Evolutionary conservation across 1,140 invertebrate species (phyloP).

Genomic region (Zaprionus tsacasi): DNA sequence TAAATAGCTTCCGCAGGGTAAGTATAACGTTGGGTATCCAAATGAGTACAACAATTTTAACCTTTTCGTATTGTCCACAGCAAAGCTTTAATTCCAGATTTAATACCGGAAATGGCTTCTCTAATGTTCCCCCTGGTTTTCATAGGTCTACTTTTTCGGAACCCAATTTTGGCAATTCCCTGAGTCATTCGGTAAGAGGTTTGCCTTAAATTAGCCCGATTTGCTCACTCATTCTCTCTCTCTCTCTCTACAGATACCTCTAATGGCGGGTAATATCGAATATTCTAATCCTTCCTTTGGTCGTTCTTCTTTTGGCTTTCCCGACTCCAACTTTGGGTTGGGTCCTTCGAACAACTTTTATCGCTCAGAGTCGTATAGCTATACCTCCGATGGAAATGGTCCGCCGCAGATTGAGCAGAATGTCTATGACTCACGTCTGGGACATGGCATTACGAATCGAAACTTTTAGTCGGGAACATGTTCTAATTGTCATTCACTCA

Average conservation of each 20-base stretch:
- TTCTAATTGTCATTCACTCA: background rate
- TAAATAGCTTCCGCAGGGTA: background rate
- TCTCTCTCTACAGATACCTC: slow-evolving; percentile 1
- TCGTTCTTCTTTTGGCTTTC: background rate
- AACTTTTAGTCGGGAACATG: slow-evolving; percentile 41
- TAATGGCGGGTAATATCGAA: background rate
- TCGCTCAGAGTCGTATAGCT: slow-evolving; percentile 62
- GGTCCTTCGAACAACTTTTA: slow-evolving; percentile 43
- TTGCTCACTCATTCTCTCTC: background rate
- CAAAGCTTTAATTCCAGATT: background rate
- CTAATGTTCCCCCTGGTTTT: background rate
- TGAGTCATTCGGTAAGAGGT: slow-evolving; percentile 14
- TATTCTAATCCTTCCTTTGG: background rate
- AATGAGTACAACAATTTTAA: background rate
- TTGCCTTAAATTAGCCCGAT: background rate
- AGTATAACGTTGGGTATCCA: background rate
- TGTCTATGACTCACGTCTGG: slow-evolving; percentile 58
- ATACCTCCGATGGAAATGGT: slow-evolving; percentile 51
- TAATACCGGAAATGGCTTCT: background rate
- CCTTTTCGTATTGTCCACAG: background rate
- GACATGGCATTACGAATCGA: slow-evolving; percentile 18
- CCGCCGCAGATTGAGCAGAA: slow-evolving; percentile 45
- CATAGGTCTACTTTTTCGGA: background rate
- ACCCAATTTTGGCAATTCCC: background rate
- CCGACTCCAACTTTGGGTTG: background rate